Conservation (phyloP, 2,888 invertebrate species). For the Matsumyia berberina region DNA sequence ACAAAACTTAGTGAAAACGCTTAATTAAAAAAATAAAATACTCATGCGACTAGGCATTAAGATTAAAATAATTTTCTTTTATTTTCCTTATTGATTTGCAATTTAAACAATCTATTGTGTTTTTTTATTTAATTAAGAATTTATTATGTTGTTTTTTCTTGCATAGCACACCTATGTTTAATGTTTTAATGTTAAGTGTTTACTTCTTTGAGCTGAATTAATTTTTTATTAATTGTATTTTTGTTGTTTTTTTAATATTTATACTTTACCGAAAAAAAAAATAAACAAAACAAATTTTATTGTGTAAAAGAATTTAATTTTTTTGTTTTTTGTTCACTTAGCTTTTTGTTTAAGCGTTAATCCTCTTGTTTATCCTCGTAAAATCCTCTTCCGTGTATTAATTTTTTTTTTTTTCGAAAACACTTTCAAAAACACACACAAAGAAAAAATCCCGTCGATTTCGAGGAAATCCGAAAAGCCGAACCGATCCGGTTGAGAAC, state of each 20-base stretch:
- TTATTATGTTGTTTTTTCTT: conserved; percentile 56
- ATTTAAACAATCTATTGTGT: conserved; percentile 72
- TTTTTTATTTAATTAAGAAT: conserved; percentile 69
- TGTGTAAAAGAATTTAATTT: conserved; percentile 29
- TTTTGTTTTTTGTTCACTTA: conserved; percentile 60
- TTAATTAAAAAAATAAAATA: conserved; percentile 84
- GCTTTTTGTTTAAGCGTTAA: conserved; percentile 43
- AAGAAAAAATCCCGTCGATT: conserved; percentile 1
- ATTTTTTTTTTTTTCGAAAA: neutral
- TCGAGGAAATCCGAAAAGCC: conserved; percentile 35
- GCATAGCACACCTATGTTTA: conserved; percentile 71
- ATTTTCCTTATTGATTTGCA: conserved; percentile 67
- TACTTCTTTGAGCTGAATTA: conserved; percentile 67
- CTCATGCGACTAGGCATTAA: conserved; percentile 83
- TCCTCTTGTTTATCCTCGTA: conserved; percentile 11
- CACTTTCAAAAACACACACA: conserved; percentile 41
- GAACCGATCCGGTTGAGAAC: conserved; percentile 76
- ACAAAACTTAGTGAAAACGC: conserved; percentile 79
- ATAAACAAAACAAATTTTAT: conserved; percentile 49
- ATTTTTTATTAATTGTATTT: conserved; percentile 66
- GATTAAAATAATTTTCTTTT: conserved; percentile 57
- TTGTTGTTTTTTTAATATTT: conserved; percentile 70
- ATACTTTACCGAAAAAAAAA: conserved; percentile 52
- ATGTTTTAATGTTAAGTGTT: conserved; percentile 77
- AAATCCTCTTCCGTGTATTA: conserved; percentile 23